A percentile compares a stretch with the other conserved stretches of the same genome.
Evolutionary conservation across 30 jellyfish, hydroid and myxozoan genomes (phyloP).

Genomic region (Sanderia malayensis): DNA sequence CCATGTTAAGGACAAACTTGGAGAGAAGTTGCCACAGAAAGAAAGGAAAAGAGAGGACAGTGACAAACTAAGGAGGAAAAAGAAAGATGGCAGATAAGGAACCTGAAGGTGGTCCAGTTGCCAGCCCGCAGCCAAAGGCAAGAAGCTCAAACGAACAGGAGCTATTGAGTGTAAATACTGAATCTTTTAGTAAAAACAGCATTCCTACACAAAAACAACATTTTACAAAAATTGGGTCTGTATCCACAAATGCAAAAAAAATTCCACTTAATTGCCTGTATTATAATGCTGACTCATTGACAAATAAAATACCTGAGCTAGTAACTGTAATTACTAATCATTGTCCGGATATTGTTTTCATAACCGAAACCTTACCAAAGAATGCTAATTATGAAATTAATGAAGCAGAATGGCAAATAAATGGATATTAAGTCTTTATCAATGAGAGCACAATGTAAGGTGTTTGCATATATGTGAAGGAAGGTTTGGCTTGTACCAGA

Average conservation of each 20-base stretch:
- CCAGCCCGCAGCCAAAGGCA: constrained; percentile 21
- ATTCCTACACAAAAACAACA: neutral
- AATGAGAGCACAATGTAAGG: neutral
- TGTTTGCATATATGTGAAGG: constrained; percentile 2
- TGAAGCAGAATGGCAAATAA: neutral
- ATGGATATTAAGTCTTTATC: neutral
- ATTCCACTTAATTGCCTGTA: constrained; percentile 1
- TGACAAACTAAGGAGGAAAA: constrained; percentile 39
- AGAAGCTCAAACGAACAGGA: constrained; percentile 10
- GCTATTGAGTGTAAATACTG: neutral
- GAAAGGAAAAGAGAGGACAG: constrained; percentile 34
- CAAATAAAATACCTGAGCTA: constrained; percentile 22
- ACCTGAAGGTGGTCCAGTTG: constrained; percentile 45
- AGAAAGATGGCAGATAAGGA: constrained; percentile 31
- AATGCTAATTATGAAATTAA: neutral
- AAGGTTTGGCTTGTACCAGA: constrained; percentile 2
- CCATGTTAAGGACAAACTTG: constrained; percentile 32
- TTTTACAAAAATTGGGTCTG: constrained; percentile 8
- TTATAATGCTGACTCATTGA: constrained; percentile 24
- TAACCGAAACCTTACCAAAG: constrained; percentile 1
- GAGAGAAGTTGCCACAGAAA: constrained; percentile 22
- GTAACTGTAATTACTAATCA: neutral
- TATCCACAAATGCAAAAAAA: constrained; percentile 1
- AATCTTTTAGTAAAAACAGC: neutral
- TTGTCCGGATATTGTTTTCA: constrained; percentile 2